Percentiles rank a stretch among this genome's conserved stretches.
Conservation (phyloP, 2,113 vertebrate species). For the Spea multiplicata region DNA sequence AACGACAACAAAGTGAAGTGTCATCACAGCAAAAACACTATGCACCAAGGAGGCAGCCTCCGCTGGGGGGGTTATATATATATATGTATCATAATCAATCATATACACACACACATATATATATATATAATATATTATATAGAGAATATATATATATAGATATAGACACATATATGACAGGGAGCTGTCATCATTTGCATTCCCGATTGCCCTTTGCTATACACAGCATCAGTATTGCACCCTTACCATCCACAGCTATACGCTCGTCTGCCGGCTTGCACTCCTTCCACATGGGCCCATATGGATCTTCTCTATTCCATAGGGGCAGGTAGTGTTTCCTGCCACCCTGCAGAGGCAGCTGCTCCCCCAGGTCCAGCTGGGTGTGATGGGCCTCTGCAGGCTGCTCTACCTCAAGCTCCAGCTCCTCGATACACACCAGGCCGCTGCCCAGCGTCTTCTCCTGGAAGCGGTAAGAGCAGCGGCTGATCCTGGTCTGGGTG, state of each 20-base stretch:
- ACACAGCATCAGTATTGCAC: not conserved
- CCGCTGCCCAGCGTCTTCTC: slow-evolving; percentile 70
- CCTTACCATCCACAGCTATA: slow-evolving; percentile 71
- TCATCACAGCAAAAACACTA: too few species aligned
- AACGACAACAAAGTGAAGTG: too few species aligned
- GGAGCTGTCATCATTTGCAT: too few species aligned
- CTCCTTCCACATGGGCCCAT: slow-evolving; percentile 71
- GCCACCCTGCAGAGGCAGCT: slow-evolving; percentile 62
- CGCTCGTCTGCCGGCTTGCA: slow-evolving; percentile 50
- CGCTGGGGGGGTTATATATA: too few species aligned
- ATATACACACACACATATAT: too few species aligned
- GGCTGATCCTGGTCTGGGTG: slow-evolving; percentile 58
- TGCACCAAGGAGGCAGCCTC: too few species aligned
- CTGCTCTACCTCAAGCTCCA: slow-evolving; percentile 47
- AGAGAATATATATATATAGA: too few species aligned
- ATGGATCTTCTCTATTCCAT: slow-evolving; percentile 88
- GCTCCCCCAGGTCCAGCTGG: slow-evolving; percentile 50
- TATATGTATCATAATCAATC: too few species aligned
- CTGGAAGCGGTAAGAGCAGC: slow-evolving; percentile 71
- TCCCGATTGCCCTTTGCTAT: too few species aligned
- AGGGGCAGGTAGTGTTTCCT: slow-evolving; percentile 79
- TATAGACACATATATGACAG: too few species aligned
- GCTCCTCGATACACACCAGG: slow-evolving; percentile 67
- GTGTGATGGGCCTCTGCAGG: not conserved
- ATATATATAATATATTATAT: too few species aligned